Evolutionary conservation across 2,113 vertebrate genomes (phyloP).

Genomic region (Neofelis nebulosa): DNA sequence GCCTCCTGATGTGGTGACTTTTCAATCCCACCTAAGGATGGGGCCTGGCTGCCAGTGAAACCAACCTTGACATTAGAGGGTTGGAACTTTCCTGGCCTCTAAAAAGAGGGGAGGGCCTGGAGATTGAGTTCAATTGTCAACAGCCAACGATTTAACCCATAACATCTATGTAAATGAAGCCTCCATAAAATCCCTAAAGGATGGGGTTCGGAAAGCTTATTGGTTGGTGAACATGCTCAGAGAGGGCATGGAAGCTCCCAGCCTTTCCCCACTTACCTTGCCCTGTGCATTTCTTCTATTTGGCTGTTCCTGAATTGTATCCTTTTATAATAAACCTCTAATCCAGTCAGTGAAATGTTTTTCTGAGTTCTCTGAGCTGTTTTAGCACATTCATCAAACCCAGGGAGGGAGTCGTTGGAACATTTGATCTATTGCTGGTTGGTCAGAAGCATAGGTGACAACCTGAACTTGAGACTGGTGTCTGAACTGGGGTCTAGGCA

Average conservation of each 20-base stretch:
- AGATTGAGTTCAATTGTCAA: not conserved
- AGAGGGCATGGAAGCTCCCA: not conserved
- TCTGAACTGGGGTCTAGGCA: too few species aligned
- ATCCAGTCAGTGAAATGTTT: not conserved
- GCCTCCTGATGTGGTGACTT: not conserved
- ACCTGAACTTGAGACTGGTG: not conserved
- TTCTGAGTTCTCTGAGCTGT: not conserved
- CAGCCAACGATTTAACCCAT: not conserved
- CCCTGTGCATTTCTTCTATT: not conserved
- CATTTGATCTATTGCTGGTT: not conserved
- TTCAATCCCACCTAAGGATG: not conserved
- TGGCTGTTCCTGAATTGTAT: not conserved
- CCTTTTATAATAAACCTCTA: not conserved
- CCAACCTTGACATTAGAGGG: not conserved
- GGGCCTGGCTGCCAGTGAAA: not conserved
- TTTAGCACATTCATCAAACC: not conserved
- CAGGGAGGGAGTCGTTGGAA: not conserved
- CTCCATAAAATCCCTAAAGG: not conserved
- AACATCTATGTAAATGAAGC: not conserved
- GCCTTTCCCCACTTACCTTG: too few species aligned
- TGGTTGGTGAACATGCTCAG: not conserved
- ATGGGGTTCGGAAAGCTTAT: not conserved
- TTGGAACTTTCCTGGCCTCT: not conserved
- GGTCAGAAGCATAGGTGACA: not conserved
- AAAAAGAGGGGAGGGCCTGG: not conserved